A percentile compares a stretch with the other conserved stretches of the same genome.
Evolutionary conservation across 2,888 invertebrate genomes (phyloP).

Genomic region (Cacoxenus indagator): DNA sequence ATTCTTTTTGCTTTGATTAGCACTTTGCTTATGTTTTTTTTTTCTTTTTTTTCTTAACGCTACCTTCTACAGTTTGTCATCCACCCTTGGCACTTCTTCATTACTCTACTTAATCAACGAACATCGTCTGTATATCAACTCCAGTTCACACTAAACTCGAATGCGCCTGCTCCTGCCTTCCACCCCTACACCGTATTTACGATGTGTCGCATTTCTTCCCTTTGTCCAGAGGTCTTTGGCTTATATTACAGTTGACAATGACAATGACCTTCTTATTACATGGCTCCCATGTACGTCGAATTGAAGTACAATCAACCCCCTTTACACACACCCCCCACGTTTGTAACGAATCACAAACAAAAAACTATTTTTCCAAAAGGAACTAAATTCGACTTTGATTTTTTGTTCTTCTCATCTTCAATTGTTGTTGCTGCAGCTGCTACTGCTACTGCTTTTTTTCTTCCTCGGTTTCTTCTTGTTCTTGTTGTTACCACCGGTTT

Average conservation of each 20-base stretch:
- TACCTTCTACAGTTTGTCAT: too few relatives aligned
- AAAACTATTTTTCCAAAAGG: not conserved
- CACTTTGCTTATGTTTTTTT: too few relatives aligned
- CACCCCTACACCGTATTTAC: not conserved
- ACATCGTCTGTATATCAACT: not conserved
- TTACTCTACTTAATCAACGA: not conserved
- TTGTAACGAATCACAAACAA: not conserved
- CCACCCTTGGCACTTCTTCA: not conserved
- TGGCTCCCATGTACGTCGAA: slow-evolving; percentile 52
- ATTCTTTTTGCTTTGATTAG: too few relatives aligned
- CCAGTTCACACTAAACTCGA: not conserved
- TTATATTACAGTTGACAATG: not conserved
- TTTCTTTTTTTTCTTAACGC: too few relatives aligned
- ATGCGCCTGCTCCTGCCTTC: slow-evolving; percentile 30
- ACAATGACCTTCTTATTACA: slow-evolving; percentile 41
- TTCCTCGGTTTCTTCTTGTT: not conserved
- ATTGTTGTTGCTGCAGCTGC: not conserved
- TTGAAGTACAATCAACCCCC: slow-evolving; percentile 52
- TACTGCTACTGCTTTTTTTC: not conserved
- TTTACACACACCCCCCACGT: slow-evolving; percentile 38
- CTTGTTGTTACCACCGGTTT: too few relatives aligned
- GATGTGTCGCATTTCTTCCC: not conserved
- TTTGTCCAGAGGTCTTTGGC: slow-evolving; percentile 1
- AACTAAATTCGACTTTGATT: not conserved
- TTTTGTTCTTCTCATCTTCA: not conserved